Percentiles rank a stretch among this genome's conserved stretches.
Conservation (phyloP, 2,797 vertebrate genomes). For the Potorous gilbertii region DNA sequence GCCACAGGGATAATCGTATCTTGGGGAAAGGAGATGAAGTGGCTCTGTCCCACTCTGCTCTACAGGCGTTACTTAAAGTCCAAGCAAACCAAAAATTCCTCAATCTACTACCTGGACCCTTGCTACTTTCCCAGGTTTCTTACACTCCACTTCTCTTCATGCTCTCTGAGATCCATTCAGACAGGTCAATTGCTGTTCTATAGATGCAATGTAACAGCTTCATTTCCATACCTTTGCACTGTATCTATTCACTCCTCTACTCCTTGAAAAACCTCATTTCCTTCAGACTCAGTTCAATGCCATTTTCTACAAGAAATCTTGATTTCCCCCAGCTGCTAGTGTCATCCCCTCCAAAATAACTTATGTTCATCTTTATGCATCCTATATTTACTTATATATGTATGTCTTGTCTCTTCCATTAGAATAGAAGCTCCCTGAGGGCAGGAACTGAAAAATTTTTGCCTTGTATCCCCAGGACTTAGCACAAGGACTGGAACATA, state of each 20-base stretch:
- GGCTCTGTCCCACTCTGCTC: constrained; percentile 14
- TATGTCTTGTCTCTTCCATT: background rate
- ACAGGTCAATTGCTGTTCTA: background rate
- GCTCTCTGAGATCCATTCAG: background rate
- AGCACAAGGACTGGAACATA: background rate
- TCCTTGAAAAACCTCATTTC: background rate
- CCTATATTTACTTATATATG: background rate
- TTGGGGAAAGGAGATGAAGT: constrained; percentile 62
- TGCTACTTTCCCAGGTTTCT: background rate
- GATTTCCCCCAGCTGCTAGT: background rate
- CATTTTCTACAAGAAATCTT: background rate
- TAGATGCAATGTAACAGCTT: background rate
- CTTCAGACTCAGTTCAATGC: background rate
- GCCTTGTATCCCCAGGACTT: background rate
- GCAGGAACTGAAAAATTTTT: background rate
- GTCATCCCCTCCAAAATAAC: background rate
- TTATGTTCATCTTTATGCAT: background rate
- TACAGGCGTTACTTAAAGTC: background rate
- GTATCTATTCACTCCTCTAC: background rate
- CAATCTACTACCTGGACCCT: background rate
- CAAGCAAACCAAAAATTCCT: background rate
- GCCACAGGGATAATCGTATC: constrained; percentile 54
- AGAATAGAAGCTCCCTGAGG: background rate
- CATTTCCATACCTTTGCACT: background rate
- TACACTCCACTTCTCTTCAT: background rate